Evolutionary conservation across 2,113 vertebrate genomes (phyloP).

Genomic region (Cacatua alba): DNA sequence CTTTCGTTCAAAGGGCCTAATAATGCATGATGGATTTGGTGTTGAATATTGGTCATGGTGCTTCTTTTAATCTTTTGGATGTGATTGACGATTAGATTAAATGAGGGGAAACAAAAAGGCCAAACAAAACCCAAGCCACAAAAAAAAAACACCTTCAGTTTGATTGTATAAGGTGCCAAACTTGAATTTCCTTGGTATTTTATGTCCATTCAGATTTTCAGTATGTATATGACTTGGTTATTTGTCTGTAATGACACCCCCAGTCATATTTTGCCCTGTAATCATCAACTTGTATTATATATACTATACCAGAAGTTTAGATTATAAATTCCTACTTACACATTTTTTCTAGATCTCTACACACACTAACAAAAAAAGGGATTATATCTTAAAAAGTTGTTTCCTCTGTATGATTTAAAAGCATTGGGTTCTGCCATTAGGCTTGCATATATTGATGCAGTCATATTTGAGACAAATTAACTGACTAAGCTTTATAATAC

Average conservation of each 20-base stretch:
- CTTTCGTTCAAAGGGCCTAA: neutral
- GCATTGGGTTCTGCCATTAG: neutral
- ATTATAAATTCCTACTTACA: neutral
- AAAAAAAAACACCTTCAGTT: neutral
- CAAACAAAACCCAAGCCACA: accelerated
- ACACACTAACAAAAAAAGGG: accelerated
- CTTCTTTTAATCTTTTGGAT: neutral
- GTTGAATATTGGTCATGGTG: neutral
- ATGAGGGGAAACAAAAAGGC: accelerated
- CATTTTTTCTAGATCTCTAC: neutral
- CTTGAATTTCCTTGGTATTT: neutral
- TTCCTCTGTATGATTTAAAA: neutral
- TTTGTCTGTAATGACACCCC: neutral
- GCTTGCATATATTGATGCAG: neutral
- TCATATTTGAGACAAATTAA: neutral
- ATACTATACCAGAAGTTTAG: neutral
- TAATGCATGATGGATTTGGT: neutral
- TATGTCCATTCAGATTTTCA: neutral
- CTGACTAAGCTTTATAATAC: neutral
- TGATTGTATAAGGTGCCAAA: neutral
- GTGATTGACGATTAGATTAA: neutral
- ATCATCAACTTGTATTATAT: neutral
- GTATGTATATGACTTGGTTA: neutral
- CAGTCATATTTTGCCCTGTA: neutral
- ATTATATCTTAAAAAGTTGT: neutral